Conservation (phyloP, 2,888 invertebrate genomes). For the Oligia fasciuncula region DNA sequence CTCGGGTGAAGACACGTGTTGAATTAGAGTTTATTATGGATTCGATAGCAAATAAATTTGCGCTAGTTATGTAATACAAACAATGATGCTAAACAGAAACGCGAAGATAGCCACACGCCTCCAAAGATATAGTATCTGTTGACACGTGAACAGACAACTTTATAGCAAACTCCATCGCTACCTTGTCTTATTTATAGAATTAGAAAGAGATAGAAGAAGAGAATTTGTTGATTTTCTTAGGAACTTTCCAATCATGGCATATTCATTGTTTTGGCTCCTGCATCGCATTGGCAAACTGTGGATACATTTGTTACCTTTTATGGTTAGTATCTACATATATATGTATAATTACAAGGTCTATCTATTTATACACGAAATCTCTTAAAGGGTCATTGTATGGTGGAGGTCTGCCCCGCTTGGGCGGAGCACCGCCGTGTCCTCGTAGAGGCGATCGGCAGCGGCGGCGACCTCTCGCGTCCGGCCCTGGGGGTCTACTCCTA, state of each 20-base stretch:
- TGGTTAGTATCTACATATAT: not conserved
- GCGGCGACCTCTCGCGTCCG: too few relatives aligned
- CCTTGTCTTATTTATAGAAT: constrained; percentile 54
- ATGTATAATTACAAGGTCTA: not conserved
- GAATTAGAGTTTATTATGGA: not conserved
- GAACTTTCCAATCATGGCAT: constrained; percentile 30
- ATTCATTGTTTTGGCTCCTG: constrained; percentile 36
- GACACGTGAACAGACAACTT: constrained; percentile 60
- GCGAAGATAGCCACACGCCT: constrained; percentile 18
- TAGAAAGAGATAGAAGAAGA: constrained; percentile 44
- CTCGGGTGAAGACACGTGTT: not conserved
- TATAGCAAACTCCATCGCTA: constrained; percentile 48
- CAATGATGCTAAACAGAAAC: constrained; percentile 52
- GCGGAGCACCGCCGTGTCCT: too few relatives aligned
- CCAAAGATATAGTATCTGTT: constrained; percentile 58
- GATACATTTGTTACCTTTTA: constrained; percentile 16
- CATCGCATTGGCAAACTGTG: not conserved
- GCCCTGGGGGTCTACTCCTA: too few relatives aligned
- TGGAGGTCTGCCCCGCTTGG: too few relatives aligned
- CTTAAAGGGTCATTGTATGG: too few relatives aligned
- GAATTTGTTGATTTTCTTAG: constrained; percentile 24
- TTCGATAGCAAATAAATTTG: constrained; percentile 26
- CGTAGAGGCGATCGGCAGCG: too few relatives aligned
- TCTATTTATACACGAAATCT: too few relatives aligned
- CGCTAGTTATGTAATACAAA: constrained; percentile 24